phyloP scores from a whole-genome alignment of 2,113 vertebrate species.

The Stictonetta naevosa region DNA sequence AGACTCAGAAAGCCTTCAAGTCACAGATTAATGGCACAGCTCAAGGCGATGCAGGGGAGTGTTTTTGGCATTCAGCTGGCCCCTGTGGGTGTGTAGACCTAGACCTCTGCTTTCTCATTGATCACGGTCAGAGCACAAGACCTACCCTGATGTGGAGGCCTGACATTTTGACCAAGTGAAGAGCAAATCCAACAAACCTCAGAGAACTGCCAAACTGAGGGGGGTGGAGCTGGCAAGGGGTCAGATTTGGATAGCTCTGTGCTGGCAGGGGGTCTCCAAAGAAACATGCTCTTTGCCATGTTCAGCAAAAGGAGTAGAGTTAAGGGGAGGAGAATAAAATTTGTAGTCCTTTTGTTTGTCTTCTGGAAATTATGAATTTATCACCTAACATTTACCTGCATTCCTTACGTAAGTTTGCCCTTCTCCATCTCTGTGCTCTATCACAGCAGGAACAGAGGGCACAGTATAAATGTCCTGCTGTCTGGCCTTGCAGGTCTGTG shows the following conservation, averaged over 20 bases:
- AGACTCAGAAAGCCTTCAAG: background rate
- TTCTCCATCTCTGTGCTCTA: background rate
- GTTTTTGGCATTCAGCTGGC: background rate
- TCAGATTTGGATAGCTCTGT: background rate
- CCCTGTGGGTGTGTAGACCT: accelerated
- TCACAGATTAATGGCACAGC: background rate
- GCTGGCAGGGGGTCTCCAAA: background rate
- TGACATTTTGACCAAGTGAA: background rate
- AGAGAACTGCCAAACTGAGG: background rate
- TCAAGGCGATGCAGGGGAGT: background rate
- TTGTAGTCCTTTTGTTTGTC: background rate
- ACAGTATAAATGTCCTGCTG: background rate
- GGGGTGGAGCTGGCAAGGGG: no score
- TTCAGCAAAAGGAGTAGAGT: background rate
- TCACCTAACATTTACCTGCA: background rate
- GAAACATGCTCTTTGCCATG: background rate
- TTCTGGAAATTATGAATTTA: background rate
- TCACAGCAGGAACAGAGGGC: background rate
- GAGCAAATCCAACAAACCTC: background rate
- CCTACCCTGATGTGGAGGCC: background rate
- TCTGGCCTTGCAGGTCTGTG: background rate
- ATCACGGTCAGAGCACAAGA: accelerated
- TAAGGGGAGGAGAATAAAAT: background rate
- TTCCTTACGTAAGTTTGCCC: background rate
- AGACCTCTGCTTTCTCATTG: background rate